Base-by-base conservation (phyloP, 2,797 vertebrate species). In the Hemitrygon akajei region DNA sequence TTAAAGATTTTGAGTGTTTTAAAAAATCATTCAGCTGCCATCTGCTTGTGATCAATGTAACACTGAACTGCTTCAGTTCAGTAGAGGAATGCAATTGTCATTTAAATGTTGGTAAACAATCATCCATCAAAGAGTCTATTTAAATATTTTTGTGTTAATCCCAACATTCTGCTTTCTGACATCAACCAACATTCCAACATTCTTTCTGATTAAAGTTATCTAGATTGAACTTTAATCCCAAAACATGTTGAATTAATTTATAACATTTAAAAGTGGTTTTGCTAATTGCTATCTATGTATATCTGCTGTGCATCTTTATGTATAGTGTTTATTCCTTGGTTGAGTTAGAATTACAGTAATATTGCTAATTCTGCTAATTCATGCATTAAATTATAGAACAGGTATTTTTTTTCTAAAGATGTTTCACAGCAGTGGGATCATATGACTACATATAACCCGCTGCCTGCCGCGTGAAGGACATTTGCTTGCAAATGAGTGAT, bases 401-500 rank as follows among this genome's bases (percentile, higher is more conserved):
- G 71, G n/a, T 56, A 95, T 96, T 96, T 95, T 95, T 95, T 97
- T 97, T 20, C 30, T 87, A 95, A 95, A 95, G 95, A 95, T 95
- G 95, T 95, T 95, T 96, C 95, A 20, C 96, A 95, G 95, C 94
- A 63, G 96, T 94, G 95, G 95, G 16, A 96, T 96, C 96, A 95
- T 96, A 95, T 94, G 94, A 95, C 94, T 93, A 94, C 47, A 66
- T 80, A 69, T 34, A 93, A 94, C 94, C 94, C 0, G 1, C 95
- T 95, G 95, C 96, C 96, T 95, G 80, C 95, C 77, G 94, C 66
- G 95, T 95, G 95, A 95, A 95, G 94, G 96, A 96, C 96, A 95
- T 95, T 96, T 95, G 96, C 96, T 95, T 97, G 97, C 97, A 97
- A 96, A 97, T 95, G 96, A 97, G 91, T 95, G 95, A 96, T 97